These are phyloP conservation scores for Acanthosepion lycidas DNA, from an alignment of 2,888 invertebrate genomes.

Conservation along the genomic window DNA sequence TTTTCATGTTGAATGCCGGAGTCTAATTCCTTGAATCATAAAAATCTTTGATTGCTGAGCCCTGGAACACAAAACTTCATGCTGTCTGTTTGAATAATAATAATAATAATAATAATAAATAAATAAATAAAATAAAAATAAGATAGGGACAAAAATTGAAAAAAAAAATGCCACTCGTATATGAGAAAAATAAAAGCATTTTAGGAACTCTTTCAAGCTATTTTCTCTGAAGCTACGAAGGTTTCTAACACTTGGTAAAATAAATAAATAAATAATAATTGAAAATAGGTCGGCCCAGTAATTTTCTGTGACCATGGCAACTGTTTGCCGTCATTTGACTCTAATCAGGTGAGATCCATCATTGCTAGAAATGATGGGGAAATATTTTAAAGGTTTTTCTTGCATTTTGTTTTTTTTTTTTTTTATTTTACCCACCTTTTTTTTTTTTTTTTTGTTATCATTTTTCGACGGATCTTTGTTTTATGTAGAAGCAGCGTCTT, in stretches of 20 bases:
- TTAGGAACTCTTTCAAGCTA: background rate
- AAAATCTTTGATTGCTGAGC: slow-evolving; percentile 21
- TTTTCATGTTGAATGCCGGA: background rate
- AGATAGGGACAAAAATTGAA: background rate
- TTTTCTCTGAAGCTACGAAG: background rate
- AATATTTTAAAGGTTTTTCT: background rate
- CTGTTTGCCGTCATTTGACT: background rate
- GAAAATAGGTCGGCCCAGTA: background rate
- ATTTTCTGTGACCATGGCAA: background rate
- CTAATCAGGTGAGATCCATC: slow-evolving; percentile 33
- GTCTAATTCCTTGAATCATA: slow-evolving; percentile 21
- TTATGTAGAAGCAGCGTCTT: background rate
- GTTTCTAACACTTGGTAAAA: background rate
- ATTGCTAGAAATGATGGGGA: background rate
- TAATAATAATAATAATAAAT: background rate
- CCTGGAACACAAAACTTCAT: background rate
- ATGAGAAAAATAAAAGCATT: slow-evolving; percentile 23
- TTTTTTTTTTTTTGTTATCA: background rate
- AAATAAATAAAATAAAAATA: background rate
- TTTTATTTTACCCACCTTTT: background rate
- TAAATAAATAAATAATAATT: background rate
- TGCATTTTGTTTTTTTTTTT: background rate
- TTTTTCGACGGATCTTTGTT: background rate
- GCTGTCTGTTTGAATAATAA: background rate
- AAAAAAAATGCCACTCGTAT: background rate